Evolutionary conservation across 2,888 invertebrate species (phyloP), one percentile per base, ranked within the genome.

Genomic region (Xiphydria camelus): DNA sequence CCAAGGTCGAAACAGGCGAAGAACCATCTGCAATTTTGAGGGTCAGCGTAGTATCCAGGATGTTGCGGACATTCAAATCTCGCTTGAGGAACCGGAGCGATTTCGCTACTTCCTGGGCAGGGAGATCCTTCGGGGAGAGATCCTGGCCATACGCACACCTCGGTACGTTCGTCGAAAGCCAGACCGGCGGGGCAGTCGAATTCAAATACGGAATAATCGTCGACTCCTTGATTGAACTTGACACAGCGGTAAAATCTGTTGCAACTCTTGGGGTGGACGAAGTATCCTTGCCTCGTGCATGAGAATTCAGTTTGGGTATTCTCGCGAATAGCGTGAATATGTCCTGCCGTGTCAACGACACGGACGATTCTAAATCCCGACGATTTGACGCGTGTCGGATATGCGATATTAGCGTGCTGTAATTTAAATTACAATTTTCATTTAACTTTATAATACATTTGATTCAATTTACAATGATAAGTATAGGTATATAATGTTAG

Each of bases 1-100:
- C 86, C 86, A 66, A 87, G 84, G 71, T 88, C 87, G 45, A 87
- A 76, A 64, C 90, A 90, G 17, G 89, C 89, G 74, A 88, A 89
- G 81, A 90, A 90, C 88, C 88, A 89, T 45, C 89, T 82, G 56
- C 89, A 89, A 75, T 90, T 89, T 69, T 87, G 86, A 0, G 88
- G 88, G 71, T 90, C 89, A 0, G 86, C 87, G 66, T 86, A 89
- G 70, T 88, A 90, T 47, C 89, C 89, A 75, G 82, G 80, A 55
- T 82, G 80, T 34, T 79, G 77, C 0, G 87, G 86, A 64, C 90
- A 90, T 21, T 81, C 74, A 72, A 88, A 89, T 58, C 86, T 80
- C 1, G 81, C 79, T 41, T 77, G 75, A 0, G 88, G 84, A 0
- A 88, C 87, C 0, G 89, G 88, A 0, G 87, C 87, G 22, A 90